A percentile compares a stretch with the other conserved stretches of the same genome.
These are phyloP conservation scores for Plutella xylostella DNA, from an alignment of 2,888 invertebrate genomes.

Conservation along the genomic window DNA sequence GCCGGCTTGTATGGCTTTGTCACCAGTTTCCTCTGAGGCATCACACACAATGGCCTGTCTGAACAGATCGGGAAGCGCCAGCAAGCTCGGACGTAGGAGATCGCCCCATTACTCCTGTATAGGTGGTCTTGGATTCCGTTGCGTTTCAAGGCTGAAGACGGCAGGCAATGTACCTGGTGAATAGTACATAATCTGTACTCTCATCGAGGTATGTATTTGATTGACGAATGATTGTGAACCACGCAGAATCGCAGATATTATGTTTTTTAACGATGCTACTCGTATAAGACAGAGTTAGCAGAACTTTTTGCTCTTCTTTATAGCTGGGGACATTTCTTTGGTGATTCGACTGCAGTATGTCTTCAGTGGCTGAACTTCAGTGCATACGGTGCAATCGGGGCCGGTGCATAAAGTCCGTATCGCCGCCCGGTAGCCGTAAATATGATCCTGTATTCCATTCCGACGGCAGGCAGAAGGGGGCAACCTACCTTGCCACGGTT, in stretches of 20 bases:
- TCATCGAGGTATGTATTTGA: no score
- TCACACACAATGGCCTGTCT: conserved; percentile 37
- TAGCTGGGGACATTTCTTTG: conserved; percentile 39
- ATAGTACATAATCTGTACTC: no score
- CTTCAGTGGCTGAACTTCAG: conserved; percentile 39
- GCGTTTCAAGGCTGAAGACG: conserved; percentile 50
- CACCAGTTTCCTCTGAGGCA: conserved; percentile 48
- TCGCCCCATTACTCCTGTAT: conserved; percentile 44
- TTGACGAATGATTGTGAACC: no score
- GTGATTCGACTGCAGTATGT: conserved; percentile 39
- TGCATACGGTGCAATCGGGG: conserved; percentile 31
- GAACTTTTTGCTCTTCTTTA: conserved; percentile 27
- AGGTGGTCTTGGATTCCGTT: conserved; percentile 58
- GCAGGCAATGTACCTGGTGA: conserved; percentile 43
- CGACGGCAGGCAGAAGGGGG: conserved; percentile 46
- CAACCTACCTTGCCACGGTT: conserved; percentile 49
- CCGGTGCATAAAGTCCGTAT: conserved; percentile 41
- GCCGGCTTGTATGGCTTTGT: no score
- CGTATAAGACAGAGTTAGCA: no score
- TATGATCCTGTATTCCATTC: conserved; percentile 57
- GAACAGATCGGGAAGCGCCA: conserved; percentile 40
- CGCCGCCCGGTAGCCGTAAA: conserved; percentile 54
- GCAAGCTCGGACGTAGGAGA: conserved; percentile 49
- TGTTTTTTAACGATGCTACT: no score
- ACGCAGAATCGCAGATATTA: no score